Conservation (phyloP, 2,888 invertebrate genomes). For the Papilio demoleus region DNA sequence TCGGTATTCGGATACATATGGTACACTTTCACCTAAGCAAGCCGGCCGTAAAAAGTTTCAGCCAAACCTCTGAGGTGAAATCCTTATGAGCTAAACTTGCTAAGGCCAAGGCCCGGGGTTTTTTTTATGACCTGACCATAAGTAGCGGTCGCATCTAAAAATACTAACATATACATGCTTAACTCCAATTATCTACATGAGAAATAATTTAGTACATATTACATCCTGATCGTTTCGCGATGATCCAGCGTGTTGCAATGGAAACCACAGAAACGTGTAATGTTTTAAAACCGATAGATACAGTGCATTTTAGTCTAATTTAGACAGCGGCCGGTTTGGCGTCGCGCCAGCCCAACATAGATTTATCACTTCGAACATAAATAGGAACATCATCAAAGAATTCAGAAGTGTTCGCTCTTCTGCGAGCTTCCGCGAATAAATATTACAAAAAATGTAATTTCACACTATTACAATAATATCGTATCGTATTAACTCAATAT, state of each 20-base stretch:
- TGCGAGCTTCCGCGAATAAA: constrained; percentile 25
- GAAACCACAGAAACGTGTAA: constrained; percentile 47
- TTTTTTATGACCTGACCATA: no score
- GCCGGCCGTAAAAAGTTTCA: no score
- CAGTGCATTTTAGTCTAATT: constrained; percentile 61
- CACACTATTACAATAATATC: background rate
- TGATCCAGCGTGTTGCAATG: constrained; percentile 31
- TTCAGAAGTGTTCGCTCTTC: constrained; percentile 43
- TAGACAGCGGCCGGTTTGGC: constrained; percentile 57
- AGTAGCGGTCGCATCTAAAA: no score
- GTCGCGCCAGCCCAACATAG: constrained; percentile 53
- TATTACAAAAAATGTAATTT: constrained; percentile 42
- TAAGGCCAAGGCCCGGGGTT: no score
- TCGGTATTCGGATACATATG: no score
- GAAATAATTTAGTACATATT: background rate
- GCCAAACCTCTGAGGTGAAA: no score
- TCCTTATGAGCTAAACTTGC: no score
- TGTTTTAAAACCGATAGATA: constrained; percentile 55
- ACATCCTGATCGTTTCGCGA: background rate
- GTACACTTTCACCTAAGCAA: no score
- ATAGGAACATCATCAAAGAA: constrained; percentile 54
- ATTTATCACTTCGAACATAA: constrained; percentile 43
- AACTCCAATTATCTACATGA: no score
- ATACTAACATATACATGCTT: no score
- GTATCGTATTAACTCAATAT: background rate